Conservation (phyloP, 2,888 invertebrate genomes). For the Orthosia cruda region DNA sequence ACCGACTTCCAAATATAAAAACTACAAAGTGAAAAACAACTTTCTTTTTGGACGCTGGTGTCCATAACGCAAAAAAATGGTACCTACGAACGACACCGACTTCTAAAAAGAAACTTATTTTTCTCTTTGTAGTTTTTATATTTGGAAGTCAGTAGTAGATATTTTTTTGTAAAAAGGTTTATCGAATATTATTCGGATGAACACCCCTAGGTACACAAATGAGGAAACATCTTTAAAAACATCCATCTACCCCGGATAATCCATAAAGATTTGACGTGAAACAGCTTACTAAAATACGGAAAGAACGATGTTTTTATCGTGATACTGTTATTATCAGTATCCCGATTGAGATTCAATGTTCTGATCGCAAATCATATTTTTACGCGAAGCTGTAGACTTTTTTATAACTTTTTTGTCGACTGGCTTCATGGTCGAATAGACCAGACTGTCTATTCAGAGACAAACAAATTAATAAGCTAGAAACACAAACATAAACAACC, state of each 20-base stretch:
- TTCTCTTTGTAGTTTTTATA: no score
- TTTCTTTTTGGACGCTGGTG: no score
- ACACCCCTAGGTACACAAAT: no score
- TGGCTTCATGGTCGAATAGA: not conserved
- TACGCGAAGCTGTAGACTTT: slow-evolving; percentile 7
- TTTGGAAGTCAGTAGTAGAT: no score
- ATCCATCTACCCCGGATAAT: not conserved
- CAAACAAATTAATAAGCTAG: not conserved
- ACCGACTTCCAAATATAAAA: no score
- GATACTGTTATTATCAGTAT: slow-evolving; percentile 23
- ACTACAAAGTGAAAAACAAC: no score
- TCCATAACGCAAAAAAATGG: no score
- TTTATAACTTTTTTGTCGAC: slow-evolving; percentile 1
- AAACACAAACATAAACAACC: slow-evolving; percentile 30
- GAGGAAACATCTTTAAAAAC: slow-evolving; percentile 22
- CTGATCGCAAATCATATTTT: slow-evolving; percentile 29
- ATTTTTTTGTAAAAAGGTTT: not conserved
- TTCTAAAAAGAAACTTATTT: no score
- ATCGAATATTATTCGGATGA: not conserved
- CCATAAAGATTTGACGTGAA: slow-evolving; percentile 33
- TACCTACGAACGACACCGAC: no score
- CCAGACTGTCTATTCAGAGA: not conserved
- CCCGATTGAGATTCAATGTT: slow-evolving; percentile 37
- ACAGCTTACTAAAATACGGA: slow-evolving; percentile 26
- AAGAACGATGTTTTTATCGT: slow-evolving; percentile 33